Evolutionary conservation across 2,888 invertebrate species (phyloP).

Genomic region (Tholera decimalis): DNA sequence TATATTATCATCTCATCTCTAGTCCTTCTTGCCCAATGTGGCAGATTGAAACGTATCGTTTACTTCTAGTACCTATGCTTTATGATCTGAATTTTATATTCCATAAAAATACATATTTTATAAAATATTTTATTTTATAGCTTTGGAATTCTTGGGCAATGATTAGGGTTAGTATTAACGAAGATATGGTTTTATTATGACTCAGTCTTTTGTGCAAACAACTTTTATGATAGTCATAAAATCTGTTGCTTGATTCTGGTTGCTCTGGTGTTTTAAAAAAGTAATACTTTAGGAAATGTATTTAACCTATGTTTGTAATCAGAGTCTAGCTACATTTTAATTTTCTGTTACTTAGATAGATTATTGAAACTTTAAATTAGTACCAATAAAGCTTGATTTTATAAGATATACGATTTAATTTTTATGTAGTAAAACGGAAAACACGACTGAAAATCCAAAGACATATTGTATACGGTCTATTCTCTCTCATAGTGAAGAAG

Average conservation of each 20-base stretch:
- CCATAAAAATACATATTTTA: slow-evolving; percentile 47
- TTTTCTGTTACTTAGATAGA: no score
- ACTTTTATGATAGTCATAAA: slow-evolving; percentile 46
- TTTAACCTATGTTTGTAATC: not conserved
- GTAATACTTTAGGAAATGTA: not conserved
- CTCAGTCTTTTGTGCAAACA: slow-evolving; percentile 26
- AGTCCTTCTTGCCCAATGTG: slow-evolving; percentile 35
- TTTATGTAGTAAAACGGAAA: no score
- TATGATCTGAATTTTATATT: slow-evolving; percentile 43
- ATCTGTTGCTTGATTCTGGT: slow-evolving; percentile 10
- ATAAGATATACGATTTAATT: no score
- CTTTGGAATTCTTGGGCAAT: slow-evolving; percentile 36
- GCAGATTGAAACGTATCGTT: slow-evolving; percentile 46
- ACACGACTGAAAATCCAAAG: no score
- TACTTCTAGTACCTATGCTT: slow-evolving; percentile 29
- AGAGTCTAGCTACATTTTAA: not conserved
- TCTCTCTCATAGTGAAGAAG: no score
- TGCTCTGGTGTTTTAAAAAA: not conserved
- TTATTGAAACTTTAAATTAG: no score
- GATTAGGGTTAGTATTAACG: slow-evolving; percentile 22
- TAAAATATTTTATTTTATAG: slow-evolving; percentile 22
- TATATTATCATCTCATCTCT: slow-evolving; percentile 36
- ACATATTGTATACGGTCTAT: no score
- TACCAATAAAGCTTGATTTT: no score
- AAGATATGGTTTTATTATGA: slow-evolving; percentile 41